phyloP scores from a whole-genome alignment of 2,888 invertebrate species.

The Psococerastis gibbosa region DNA sequence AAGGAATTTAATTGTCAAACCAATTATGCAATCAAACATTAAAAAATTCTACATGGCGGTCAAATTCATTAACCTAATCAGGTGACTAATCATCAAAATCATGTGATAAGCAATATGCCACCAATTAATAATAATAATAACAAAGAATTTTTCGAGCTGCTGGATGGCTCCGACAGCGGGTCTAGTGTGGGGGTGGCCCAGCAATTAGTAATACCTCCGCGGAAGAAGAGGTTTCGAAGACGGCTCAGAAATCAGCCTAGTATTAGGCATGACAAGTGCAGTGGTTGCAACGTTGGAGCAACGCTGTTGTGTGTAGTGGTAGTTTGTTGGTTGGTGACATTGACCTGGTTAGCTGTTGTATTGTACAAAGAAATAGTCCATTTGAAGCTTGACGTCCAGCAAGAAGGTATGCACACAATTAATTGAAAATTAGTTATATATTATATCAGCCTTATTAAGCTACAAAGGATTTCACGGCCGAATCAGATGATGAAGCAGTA shows the following conservation, averaged over 20 bases:
- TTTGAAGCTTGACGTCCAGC: constrained; percentile 24
- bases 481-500: no score
- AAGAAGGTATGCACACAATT: no score
- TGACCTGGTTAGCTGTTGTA: constrained; percentile 25
- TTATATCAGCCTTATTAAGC: no score
- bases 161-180: constrained; percentile 37
- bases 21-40: no score
- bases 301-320: constrained; percentile 11
- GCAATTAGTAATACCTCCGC: constrained; percentile 32
- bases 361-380: constrained; percentile 25
- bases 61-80: no score
- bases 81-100: no score
- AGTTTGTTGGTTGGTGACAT: constrained; percentile 23
- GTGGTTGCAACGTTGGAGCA: constrained; percentile 1
- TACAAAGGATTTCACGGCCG: no score
- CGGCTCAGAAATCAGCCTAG: constrained; percentile 1
- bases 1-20: no score
- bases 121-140: constrained; percentile 28
- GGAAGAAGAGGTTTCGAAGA: constrained; percentile 34
- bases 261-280: not conserved
- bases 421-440: no score
- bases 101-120: constrained; percentile 2
- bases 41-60: no score
- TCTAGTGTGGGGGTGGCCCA: constrained; percentile 40
- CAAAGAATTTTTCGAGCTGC: constrained; percentile 42